Evolutionary conservation across 2,888 invertebrate species (phyloP), one percentile per base, ranked within the genome.

Genomic region (Eurytoma adleriae): DNA sequence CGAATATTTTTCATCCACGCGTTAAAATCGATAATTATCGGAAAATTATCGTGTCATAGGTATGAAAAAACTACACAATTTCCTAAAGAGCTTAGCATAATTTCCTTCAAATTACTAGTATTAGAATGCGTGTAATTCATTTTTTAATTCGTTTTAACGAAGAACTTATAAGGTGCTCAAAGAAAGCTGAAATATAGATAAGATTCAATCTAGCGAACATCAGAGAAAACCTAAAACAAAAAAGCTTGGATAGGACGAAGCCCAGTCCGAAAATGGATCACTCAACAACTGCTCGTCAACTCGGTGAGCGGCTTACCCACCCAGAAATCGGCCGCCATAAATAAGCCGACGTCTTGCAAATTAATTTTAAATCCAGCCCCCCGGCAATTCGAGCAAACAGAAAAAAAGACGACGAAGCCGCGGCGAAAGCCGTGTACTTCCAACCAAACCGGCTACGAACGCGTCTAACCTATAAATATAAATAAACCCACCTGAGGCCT

Each of bases 291-390:
- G 16, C n/a, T 40, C n/a, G 4, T 10, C 64, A 16, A 30, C 16
- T n/a, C 40, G 30, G 14, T 13, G 16, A 27, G 30, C 10, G 13
- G 3, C 54, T 1, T 14, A 27, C 67, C 48, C n/a, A 59, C 48
- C 27, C 66, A 64, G 56, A 18, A 59, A 57, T 62, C 73, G 54
- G 30, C 24, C 18, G 18, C 54, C 64, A 64, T 70, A 64, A 64
- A 64, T 70, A 72, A 64, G 18, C 40, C 54, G 16, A 24, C 14
- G n/a, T 71, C 56, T 61, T 27, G 56, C 50, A 71, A 71, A 79
- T 79, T 79, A 79, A 79, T 79, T 79, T 69, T 73, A 74, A 73
- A 79, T 79, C 79, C 79, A 52, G 71, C 16, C 59, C 54, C 24
- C 66, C 27, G 64, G 52, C 54, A 12, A 10, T 67, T 18, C 57